Base-by-base conservation (phyloP, 1,140 invertebrate species). In the Chionoecetes opilio region DNA sequence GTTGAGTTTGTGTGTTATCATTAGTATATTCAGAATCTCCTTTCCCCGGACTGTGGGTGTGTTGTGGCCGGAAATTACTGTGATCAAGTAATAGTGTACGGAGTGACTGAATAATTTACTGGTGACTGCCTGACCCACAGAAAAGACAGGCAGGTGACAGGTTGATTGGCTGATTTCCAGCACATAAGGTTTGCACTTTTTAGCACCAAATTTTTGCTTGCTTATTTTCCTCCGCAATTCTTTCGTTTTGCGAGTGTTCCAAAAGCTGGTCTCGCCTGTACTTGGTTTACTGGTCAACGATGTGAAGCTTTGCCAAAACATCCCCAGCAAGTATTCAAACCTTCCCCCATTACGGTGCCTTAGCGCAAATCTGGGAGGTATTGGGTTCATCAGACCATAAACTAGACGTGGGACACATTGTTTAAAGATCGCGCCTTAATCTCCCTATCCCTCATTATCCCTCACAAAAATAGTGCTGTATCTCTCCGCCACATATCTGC, bases 401-500 rank as follows among this genome's bases (percentile, higher is more conserved):
- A 75, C 63, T 75, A 75, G 63, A 75, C 63, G 63, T 21, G 63
- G n/a, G 63, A 75, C 63, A 75, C 63, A 75, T 75, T 75, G 63
- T 75, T 75, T 75, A 75, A 75, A 75, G 63, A 75, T n/a, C 63
- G 63, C 63, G n/a, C 63, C 63, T 75, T n/a, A 75, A 75, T 75
- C 63, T n/a, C 63, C n/a, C n/a, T 75, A n/a, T 21, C 63, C 63
- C 63, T 75, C 63, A 75, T 75, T 75, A 75, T n/a, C 63, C 63
- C 11, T 26, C 63, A 21, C 6, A 75, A 75, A 75, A 75, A 75
- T 26, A 26, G 5, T 75, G 63, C 63, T 8, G 63, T 26, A 75
- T n/a, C 63, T 26, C 21, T 26, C 63, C 63, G n/a, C 63, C 21
- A 75, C 63, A 75, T 75, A n/a, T 75, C n/a, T 75, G 63, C 63